Conservation (phyloP, 2,113 vertebrate species). For the Heliornis fulica region DNA sequence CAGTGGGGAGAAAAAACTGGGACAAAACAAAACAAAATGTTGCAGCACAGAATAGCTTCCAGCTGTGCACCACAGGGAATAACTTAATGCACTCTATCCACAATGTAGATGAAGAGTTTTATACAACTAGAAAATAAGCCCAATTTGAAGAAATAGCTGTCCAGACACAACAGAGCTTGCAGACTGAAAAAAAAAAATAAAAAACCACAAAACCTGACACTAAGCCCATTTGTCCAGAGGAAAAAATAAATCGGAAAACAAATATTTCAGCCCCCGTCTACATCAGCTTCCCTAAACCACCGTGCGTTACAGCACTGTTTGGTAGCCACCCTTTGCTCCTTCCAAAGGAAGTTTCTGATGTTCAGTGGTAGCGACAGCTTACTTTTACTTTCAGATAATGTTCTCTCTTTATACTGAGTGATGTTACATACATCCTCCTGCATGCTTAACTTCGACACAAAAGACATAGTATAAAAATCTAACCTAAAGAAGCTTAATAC, state of each 20-base stretch:
- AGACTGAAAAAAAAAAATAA: not conserved
- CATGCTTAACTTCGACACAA: not conserved
- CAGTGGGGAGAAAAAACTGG: slow-evolving; percentile 64
- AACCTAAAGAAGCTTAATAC: not conserved
- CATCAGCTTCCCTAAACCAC: not conserved
- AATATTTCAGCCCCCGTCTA: not conserved
- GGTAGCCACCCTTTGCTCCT: not conserved
- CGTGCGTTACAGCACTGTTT: not conserved
- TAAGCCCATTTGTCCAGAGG: slow-evolving; percentile 7
- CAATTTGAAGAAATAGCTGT: slow-evolving; percentile 66
- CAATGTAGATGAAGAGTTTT: slow-evolving; percentile 65
- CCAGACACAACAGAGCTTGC: slow-evolving; percentile 56
- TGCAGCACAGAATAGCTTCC: slow-evolving; percentile 70
- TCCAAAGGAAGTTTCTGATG: not conserved
- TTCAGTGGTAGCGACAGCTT: not conserved
- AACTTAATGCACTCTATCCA: slow-evolving; percentile 65
- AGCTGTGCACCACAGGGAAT: slow-evolving; percentile 69
- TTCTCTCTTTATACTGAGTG: not conserved
- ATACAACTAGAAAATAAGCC: slow-evolving; percentile 65
- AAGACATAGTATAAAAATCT: not conserved
- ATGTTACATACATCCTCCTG: not conserved
- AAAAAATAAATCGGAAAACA: slow-evolving; percentile 25
- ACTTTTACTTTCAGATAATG: not conserved
- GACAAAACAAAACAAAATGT: slow-evolving; percentile 73
- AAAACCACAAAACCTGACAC: not conserved